Base-by-base conservation (phyloP, 2,888 invertebrate species). In the Onchidella celtica region DNA sequence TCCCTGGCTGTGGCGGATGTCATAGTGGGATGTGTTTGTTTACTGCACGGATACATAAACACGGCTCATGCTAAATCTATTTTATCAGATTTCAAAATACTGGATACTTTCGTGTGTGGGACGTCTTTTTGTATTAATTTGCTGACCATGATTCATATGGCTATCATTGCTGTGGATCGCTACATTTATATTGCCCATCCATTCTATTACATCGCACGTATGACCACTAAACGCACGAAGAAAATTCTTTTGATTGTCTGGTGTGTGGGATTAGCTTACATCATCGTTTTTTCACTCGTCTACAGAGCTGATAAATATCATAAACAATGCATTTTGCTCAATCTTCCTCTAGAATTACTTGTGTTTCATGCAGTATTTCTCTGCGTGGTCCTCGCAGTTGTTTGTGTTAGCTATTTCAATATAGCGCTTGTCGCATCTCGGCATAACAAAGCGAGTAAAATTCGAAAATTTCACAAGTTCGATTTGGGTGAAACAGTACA, bases 91-190 rank as follows among this genome's bases (percentile, higher is more conserved):
- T 57, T 21, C 3, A 57, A 57, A 3, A 17, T 21, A 2, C 21
- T 61, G 14, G 29, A 61, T 11, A 61, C 17, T 14, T 14, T 73
- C 21, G 1, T 57, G 11, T 1, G 29, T 57, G 77, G 66, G 1
- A 27, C 21, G 1, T 14, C 34, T 6, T 24, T 36, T 57, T 24
- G 68, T 29, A 4, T 66, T 4, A 17, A 36, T 2, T 27, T n/a
- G 0, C 14, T 36, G 9, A 55, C 68, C 9, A 3, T 24, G 14
- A 27, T 21, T 9, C 77, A 77, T 24, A 68, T 77, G 68, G 47
- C 55, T 14, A 9, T 68, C 27, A 57, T 77, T 57, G 77, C 77
- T 4, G 34, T 77, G 27, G 77, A 77, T 36, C 57, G 77, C 1
- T 77, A 77, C 57, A 68, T 77, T 6, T 29, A 27, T 6, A 68